Base-by-base conservation (phyloP, 2,888 invertebrate species). In the Ormyrus labotus region DNA sequence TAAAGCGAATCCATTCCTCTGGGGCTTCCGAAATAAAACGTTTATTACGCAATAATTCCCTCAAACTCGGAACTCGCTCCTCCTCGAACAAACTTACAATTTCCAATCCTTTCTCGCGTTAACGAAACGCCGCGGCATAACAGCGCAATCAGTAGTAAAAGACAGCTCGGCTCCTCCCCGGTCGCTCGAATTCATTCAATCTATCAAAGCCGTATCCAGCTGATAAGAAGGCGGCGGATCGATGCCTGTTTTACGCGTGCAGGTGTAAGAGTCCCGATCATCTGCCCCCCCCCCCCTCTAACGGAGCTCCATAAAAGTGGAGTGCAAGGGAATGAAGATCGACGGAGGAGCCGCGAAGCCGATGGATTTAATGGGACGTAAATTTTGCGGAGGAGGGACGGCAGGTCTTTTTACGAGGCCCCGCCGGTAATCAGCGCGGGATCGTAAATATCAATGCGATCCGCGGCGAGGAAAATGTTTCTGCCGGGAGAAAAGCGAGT, bases 361-460 rank as follows among this genome's bases (percentile, higher is more conserved):
- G 76, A 75, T 68, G 63, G 65, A 73, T 73, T 81, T 81, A 81
- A 81, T 65, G 81, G 77, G 60, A 68, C 77, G 73, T 81, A 77
- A 81, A 81, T 77, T 81, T 73, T 68, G 45, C 13, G 13, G 51
- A 13, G 45, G 6, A 9, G 53, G 53, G 10, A 13, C 10, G 58
- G n/a, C 47, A 4, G 60, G 11, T 7, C 34, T 74, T 76, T 76
- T 76, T 69, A 76, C 76, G 76, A 76, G 61, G 63, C 45, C 7
- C 45, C 13, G n/a, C n/a, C 34, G 34, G 67, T 74, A 74, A 74
- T 74, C 67, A 74, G 48, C 51, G 10, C 60, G 51, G 64, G 70
- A 50, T 77, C 64, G 70, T 77, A 77, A 77, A 77, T 67, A 75
- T 67, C 74, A 60, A 67, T 75, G 70, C 69, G 34, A 70, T 63